Base-by-base conservation (phyloP, 2,797 vertebrate species). In the Kryptolebias ocellatus region DNA sequence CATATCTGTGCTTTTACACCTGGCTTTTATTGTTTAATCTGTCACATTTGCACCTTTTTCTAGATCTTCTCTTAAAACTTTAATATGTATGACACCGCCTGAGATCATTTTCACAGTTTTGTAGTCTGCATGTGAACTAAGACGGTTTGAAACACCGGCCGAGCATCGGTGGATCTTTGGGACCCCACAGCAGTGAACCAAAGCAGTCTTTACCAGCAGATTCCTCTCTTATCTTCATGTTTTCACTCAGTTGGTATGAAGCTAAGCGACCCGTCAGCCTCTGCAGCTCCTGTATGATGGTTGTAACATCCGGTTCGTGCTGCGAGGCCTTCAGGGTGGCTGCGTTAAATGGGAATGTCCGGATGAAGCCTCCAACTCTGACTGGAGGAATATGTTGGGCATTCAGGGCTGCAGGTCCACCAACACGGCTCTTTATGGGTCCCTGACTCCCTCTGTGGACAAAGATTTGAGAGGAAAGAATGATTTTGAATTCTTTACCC, bases 341-440 rank as follows among this genome's bases (percentile, higher is more conserved):
- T 15, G 90, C 69, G 0, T 94, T 95, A 59, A 96, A 96, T 6
- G 95, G 94, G 77, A 96, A 96, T 0, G 95, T 94, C 70, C 95
- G 91, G 27, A 94, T 89, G 68, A 96, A 96, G 72, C 89, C 90
- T 55, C 95, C 94, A 0, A 94, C 92, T 3, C 84, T 90, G 59
- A 77, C 60, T 0, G 85, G 74, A 18, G 94, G 90, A 27, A 69
- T 56, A 0, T 69, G 45, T 34, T 28, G 60, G 67, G 80, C 66
- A 0, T 71, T 60, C 45, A 73, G 78, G 0, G 78, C 80, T 29
- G 75, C 50, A 24, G 42, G 39, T 37, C 76, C 60, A 20, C 81
- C 79, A 0, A 5, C 60, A 4, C 17, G 7, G 28, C 44, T 49
- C 17, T 24, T 16, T 2, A 70, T 14, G 12, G 64, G 44, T 7